These are phyloP conservation scores for Heterodera carotae DNA, from an alignment of 1,140 invertebrate genomes.

Conservation along the genomic window DNA sequence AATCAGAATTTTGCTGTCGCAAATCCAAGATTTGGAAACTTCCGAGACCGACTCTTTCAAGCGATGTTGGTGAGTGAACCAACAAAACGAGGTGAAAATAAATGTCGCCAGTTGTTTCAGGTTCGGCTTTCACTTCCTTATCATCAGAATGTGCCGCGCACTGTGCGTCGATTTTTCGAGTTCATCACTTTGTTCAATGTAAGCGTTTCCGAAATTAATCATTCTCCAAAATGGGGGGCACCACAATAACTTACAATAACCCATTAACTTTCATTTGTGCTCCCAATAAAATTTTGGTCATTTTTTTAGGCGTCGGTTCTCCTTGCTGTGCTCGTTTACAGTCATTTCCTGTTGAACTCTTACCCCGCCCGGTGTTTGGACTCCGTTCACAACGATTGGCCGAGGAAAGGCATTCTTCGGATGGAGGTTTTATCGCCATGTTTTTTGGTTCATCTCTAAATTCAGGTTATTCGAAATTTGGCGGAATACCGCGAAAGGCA, in stretches of 20 bases:
- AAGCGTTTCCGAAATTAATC: constrained; percentile 27
- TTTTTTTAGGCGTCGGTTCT: constrained; percentile 76
- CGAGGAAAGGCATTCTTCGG: constrained; percentile 86
- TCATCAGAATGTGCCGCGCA: constrained; percentile 81
- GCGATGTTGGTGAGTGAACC: constrained; percentile 77
- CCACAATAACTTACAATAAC: constrained; percentile 24
- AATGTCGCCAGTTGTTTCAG: constrained; percentile 3
- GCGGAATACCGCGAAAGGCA: constrained; percentile 28
- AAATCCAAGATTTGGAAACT: constrained; percentile 61
- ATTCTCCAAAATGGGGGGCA: neutral
- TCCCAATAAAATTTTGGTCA: too few relatives aligned
- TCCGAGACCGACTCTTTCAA: constrained; percentile 89
- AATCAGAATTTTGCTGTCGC: neutral
- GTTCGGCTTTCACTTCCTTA: constrained; percentile 82
- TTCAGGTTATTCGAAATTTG: constrained; percentile 32
- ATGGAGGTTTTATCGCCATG: constrained; percentile 80
- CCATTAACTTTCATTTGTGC: too few relatives aligned
- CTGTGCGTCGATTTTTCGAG: constrained; percentile 83
- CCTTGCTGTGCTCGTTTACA: constrained; percentile 88
- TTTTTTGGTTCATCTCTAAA: too few relatives aligned
- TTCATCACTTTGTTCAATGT: constrained; percentile 76
- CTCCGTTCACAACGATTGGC: constrained; percentile 85
- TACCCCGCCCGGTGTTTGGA: constrained; percentile 89
- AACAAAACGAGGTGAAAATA: neutral
- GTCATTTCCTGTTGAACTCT: constrained; percentile 88